Conservation (phyloP, 2,888 invertebrate genomes). For the Nomada fabriciana region DNA sequence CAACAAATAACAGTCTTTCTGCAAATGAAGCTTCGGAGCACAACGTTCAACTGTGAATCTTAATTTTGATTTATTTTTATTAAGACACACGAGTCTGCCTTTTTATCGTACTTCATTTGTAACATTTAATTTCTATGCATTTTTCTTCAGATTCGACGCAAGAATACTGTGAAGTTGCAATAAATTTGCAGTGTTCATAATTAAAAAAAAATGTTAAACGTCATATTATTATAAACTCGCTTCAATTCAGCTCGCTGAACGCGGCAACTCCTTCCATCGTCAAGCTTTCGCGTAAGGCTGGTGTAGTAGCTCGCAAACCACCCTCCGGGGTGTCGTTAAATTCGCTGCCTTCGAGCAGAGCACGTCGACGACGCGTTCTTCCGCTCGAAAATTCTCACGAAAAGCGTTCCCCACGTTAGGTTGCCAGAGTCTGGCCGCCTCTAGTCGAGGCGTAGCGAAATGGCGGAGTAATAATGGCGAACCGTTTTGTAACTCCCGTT, state of each 20-base stretch:
- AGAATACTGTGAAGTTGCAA: too few species aligned
- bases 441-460: constrained; percentile 20
- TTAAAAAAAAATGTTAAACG: neutral
- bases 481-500: constrained; percentile 23
- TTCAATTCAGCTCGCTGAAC: neutral
- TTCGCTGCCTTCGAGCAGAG: constrained; percentile 46
- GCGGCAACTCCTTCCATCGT: neutral
- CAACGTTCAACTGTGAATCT: too few species aligned
- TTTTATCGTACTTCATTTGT: too few species aligned
- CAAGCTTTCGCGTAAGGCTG: constrained; percentile 22
- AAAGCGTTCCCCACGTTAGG: constrained; percentile 20
- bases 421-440: neutral
- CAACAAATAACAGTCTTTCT: too few species aligned
- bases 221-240: neutral
- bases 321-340: constrained; percentile 61
- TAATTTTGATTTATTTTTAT: too few species aligned
- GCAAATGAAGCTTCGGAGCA: too few species aligned
- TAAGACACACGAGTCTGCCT: too few species aligned
- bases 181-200: too few species aligned
- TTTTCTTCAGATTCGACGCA: too few species aligned
- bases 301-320: constrained; percentile 45
- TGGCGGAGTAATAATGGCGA: constrained; percentile 38
- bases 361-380: constrained; percentile 45
- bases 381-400: constrained; percentile 51
- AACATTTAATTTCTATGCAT: too few species aligned